These are phyloP conservation scores for Calcarius lapponicus DNA, from an alignment of 2,797 vertebrate genomes.

Conservation along the genomic window DNA sequence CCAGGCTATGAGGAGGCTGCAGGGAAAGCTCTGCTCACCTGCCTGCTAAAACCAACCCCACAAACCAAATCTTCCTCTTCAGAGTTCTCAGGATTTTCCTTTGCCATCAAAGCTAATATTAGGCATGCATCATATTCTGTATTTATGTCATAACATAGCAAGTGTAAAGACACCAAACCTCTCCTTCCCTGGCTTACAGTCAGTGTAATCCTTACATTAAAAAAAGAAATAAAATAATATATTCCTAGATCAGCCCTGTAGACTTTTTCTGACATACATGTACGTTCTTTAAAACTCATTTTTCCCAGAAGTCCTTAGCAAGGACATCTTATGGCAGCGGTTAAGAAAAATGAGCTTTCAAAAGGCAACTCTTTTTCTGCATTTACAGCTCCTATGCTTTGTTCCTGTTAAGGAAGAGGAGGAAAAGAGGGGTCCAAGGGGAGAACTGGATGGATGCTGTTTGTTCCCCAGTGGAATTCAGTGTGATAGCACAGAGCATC, in stretches of 20 bases:
- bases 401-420: neutral
- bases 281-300: neutral
- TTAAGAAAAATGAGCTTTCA: neutral
- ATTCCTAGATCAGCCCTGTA: neutral
- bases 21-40: neutral
- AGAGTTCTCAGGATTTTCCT: neutral
- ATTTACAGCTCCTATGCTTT: neutral
- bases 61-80: neutral
- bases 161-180: neutral
- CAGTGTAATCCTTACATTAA: neutral
- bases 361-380: neutral
- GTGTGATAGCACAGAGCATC: neutral
- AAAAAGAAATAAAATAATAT: accelerated
- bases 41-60: no score
- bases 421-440: neutral
- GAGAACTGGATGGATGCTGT: accelerated
- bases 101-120: neutral
- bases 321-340: neutral
- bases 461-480: neutral
- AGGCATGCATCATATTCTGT: neutral
- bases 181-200: neutral
- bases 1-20: neutral
- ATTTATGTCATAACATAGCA: neutral
- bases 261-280: neutral
- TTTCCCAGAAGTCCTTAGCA: neutral